Evolutionary conservation across 2,113 vertebrate genomes (phyloP), one percentile per base, ranked within the genome.

Genomic region (Cepphus grylle): DNA sequence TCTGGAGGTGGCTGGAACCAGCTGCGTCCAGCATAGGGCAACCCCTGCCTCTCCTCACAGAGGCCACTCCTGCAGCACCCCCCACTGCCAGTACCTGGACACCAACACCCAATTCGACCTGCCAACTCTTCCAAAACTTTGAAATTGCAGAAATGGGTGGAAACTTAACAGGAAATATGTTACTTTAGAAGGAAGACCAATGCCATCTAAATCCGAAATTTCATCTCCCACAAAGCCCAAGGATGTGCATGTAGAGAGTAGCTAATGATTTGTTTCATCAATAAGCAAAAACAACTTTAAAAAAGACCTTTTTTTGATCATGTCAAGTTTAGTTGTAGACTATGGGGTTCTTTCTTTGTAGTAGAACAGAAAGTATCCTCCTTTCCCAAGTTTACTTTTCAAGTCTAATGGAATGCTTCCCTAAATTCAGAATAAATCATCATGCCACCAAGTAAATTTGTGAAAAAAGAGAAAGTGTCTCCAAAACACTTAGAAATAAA

Each of bases 41-140:
- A 6, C 16, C 56, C 23, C 12, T 5, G 5, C 14, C 6, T 15
- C 10, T 65, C 15, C 17, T 27, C 52, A 59, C 20, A 77, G 38
- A 25, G 1, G 3, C 4, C 15, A 16, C 3, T 6, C 17, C 16
- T 38, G 15, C 18, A 73, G 7, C 16, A 1, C 10, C 11, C 4
- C 5, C 7, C 0, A 3, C 9, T 8, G 20, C 14, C 21, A 25
- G 17, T 15, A 34, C 5, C 17, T 59, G 30, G 29, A 11, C 29
- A 52, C 21, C 20, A 22, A 7, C 16, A 49, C 3, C 29, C 1
- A 23, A 4, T 77, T 81, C 32, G 69, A 20, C 6, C 12, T 69
- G 8, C 18, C 34, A 69, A 9, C 9, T 5, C n/a, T 70, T 69
- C 32, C 29, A 67, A 69, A 72, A 30, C 26, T 30, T 82, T 53